phyloP scores from a whole-genome alignment of 2,797 vertebrate genomes.

The Macropodus opercularis region DNA sequence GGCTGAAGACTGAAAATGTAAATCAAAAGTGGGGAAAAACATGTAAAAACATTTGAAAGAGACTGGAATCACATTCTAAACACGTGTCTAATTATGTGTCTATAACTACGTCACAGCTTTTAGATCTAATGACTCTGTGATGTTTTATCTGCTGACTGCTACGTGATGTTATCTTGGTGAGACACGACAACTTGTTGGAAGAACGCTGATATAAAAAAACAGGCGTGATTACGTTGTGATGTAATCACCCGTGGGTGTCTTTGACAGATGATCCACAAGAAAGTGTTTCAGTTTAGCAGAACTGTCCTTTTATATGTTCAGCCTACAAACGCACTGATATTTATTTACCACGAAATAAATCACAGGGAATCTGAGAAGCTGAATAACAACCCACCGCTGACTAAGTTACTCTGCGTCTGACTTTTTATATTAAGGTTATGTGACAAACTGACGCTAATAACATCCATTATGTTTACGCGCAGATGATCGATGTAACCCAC shows the following conservation, averaged over 20 bases:
- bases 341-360: no score
- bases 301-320: no score
- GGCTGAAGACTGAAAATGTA: background rate
- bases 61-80: background rate
- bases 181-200: background rate
- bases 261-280: no score
- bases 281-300: no score
- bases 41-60: background rate
- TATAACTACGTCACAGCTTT: no score
- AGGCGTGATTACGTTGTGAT: background rate
- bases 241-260: background rate
- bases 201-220: background rate
- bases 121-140: background rate
- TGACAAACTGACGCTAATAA: no score
- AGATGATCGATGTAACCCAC: constrained; percentile 59
- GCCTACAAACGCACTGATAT: no score
- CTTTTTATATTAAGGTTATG: no score
- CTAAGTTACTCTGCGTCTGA: no score
- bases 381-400: no score
- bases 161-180: background rate
- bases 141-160: background rate
- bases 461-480: background rate
- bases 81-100: no score
- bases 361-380: no score
- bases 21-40: background rate